These are phyloP conservation scores for Camarhynchus parvulus DNA, from an alignment of 2,113 vertebrate genomes.

Conservation along the genomic window DNA sequence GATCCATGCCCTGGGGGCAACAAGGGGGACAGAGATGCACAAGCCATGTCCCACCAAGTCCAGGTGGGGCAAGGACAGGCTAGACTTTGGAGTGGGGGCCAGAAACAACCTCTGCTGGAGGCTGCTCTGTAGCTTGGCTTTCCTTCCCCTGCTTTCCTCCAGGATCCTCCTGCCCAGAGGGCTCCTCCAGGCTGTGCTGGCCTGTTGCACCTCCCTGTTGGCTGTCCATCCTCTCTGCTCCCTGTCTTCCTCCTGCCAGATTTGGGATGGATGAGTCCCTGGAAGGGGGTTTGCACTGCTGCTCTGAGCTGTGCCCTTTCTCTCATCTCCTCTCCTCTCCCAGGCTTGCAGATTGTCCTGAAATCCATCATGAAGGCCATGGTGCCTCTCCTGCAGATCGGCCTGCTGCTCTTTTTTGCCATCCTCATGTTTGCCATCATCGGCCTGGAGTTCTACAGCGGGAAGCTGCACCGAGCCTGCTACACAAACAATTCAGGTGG, in stretches of 20 bases:
- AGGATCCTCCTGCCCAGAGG: background rate
- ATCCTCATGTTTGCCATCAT: conserved; percentile 99
- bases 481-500: conserved; percentile 82
- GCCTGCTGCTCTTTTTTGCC: conserved; percentile 95
- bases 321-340: background rate
- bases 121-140: background rate
- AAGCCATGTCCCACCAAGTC: background rate
- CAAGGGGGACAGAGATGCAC: background rate
- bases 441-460: conserved; percentile 97
- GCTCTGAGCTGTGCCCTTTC: background rate
- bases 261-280: background rate
- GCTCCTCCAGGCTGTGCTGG: background rate
- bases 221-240: background rate
- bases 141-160: background rate
- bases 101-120: background rate
- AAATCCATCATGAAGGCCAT: conserved; percentile 99
- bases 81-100: background rate
- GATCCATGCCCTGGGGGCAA: rapidly evolving
- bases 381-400: conserved; percentile 98
- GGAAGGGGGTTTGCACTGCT: background rate
- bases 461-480: conserved; percentile 91
- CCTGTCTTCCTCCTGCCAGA: background rate
- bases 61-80: background rate
- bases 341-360: conserved; percentile 96
- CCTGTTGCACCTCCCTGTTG: background rate